Base-by-base conservation (phyloP, 2,888 invertebrate species). In the Malthinus flaveolus region DNA sequence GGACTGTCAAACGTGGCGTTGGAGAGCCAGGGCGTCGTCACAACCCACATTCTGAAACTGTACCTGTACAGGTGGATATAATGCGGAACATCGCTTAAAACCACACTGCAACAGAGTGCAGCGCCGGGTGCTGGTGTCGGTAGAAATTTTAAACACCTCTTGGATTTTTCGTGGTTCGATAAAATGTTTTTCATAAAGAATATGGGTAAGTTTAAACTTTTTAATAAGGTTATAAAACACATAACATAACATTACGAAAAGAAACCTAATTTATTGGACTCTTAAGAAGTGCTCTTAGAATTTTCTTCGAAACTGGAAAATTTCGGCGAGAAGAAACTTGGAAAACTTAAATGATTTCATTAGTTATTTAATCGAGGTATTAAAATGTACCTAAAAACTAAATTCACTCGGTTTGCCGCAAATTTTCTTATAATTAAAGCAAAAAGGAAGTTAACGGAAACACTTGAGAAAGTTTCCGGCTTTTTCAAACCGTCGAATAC, bases 1-100 rank as follows among this genome's bases (percentile, higher is more conserved):
- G 73, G 67, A 66, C 68, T 71, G 74, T 74, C 76, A 76, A 76
- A 76, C 74, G 77, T 75, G 76, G 71, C 75, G 71, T 74, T 70
- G 73, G 70, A 70, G 73, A 71, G 73, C 69, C 76, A 75, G 77
- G 78, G 77, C 77, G 76, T 77, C 77, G 75, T 42, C 39, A 42
- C 73, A 74, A 68, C 70, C 68, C 68, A 64, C 67, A 69, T 68
- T 53, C 60, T 52, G 67, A 71, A 66, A 65, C 63, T 69, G 61
- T 51, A 71, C 69, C 70, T 70, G 73, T 74, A 72, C 75, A 75
- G 74, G 73, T 74, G 73, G 72, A 64, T 58, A 62, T 55, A 58
- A 51, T 56, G 57, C 61, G 61, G 56, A 64, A 64, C 62, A 53
- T 48, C 53, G 32, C 45, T 56, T 53, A 60, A 56, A 52, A 37